A percentile compares a stretch with the other conserved stretches of the same genome.
Evolutionary conservation across 2,888 invertebrate genomes (phyloP).

Genomic region (Mythimna vitellina): DNA sequence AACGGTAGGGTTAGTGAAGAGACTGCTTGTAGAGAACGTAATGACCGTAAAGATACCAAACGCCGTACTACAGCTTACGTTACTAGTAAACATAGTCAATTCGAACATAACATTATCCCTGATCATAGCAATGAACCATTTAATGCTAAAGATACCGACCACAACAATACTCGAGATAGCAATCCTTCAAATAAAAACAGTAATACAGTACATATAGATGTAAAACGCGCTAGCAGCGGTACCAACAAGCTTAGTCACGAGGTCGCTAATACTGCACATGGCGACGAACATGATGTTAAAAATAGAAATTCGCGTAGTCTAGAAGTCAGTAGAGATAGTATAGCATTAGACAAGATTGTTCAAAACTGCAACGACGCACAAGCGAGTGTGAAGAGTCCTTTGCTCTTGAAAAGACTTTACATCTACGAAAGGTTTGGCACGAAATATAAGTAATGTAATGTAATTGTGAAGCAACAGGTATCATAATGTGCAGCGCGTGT

Average conservation of each 20-base stretch:
- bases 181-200: background rate
- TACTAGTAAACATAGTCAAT: too few relatives aligned
- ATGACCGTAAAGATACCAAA: background rate
- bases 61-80: too few relatives aligned
- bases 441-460: constrained; percentile 34
- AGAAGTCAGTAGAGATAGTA: background rate
- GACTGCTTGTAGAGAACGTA: background rate
- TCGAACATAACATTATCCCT: too few relatives aligned
- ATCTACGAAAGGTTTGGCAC: constrained; percentile 32
- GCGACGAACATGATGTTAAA: background rate
- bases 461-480: background rate
- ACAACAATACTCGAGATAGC: background rate
- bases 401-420: constrained; percentile 21
- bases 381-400: background rate
- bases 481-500: background rate
- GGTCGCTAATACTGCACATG: background rate
- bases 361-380: background rate
- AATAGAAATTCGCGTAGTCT: background rate
- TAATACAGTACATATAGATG: background rate
- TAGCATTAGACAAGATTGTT: background rate
- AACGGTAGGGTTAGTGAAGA: background rate
- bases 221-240: background rate
- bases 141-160: background rate
- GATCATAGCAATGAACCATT: background rate
- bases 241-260: background rate